phyloP scores from a whole-genome alignment of 2,797 vertebrate genomes.

The Lemur catta region DNA sequence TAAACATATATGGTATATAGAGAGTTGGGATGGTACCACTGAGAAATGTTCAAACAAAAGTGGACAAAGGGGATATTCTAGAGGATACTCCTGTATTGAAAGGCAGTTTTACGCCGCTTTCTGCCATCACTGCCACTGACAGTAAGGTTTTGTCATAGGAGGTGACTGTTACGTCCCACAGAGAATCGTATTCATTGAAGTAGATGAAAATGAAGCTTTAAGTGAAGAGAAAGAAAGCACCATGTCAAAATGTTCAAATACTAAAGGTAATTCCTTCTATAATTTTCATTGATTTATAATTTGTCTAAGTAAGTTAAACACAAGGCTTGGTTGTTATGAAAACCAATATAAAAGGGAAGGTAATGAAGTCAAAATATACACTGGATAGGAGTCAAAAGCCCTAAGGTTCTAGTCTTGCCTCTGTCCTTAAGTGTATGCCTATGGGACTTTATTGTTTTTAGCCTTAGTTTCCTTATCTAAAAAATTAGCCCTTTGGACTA shows the following conservation, averaged over 20 bases:
- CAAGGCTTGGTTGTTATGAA: background rate
- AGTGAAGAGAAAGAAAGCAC: conserved; percentile 67
- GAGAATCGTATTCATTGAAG: conserved; percentile 74
- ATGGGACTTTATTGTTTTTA: background rate
- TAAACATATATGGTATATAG: background rate
- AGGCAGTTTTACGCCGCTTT: background rate
- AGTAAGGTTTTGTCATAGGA: conserved; percentile 59
- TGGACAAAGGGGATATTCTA: background rate
- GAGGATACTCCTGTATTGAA: background rate
- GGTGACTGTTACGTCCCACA: conserved; percentile 78
- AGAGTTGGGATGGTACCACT: background rate
- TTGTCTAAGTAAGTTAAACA: background rate
- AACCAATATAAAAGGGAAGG: background rate
- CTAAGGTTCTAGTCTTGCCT: background rate
- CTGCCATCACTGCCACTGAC: background rate
- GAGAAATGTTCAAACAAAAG: background rate
- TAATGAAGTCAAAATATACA: background rate
- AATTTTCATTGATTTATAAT: background rate
- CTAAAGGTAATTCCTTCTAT: conserved; percentile 73
- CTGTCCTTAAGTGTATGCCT: background rate
- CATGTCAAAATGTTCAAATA: conserved; percentile 59
- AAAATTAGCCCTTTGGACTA: background rate
- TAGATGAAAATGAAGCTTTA: conserved; percentile 72
- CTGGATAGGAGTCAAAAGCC: background rate
- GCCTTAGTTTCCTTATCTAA: background rate